phyloP scores from a whole-genome alignment of 1,140 invertebrate genomes.

The Chironomus striatipennis region DNA sequence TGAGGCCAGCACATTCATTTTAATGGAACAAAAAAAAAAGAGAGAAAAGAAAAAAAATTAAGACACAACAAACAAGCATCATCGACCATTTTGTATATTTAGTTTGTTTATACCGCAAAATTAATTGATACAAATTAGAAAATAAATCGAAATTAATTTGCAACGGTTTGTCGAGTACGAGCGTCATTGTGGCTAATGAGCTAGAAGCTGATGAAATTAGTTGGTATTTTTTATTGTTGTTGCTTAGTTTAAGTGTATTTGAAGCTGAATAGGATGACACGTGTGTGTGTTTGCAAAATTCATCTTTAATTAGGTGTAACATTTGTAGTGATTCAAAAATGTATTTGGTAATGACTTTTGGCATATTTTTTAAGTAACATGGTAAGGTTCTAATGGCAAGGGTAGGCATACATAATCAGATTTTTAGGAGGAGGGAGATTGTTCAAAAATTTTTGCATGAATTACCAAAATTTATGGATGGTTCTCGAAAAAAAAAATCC shows the following conservation, averaged over 20 bases:
- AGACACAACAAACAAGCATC: not conserved
- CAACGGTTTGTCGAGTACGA: not conserved
- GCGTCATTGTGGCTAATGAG: not conserved
- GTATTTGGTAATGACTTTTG: too few species aligned
- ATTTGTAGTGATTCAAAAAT: too few species aligned
- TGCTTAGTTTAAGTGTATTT: not conserved
- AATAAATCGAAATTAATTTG: conserved; percentile 23
- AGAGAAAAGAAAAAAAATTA: not conserved
- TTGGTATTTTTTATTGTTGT: not conserved
- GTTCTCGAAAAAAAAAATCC: too few species aligned
- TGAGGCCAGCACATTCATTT: not conserved
- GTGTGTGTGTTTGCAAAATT: too few species aligned
- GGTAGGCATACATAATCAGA: too few species aligned
- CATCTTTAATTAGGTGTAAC: too few species aligned
- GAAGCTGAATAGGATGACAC: too few species aligned
- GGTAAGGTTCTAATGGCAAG: too few species aligned
- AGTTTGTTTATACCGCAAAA: not conserved
- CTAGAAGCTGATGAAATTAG: not conserved
- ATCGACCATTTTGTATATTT: conserved; percentile 1
- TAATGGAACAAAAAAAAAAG: not conserved
- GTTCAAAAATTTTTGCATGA: too few species aligned
- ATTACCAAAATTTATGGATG: too few species aligned
- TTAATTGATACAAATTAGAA: conserved; percentile 18
- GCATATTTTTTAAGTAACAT: too few species aligned
- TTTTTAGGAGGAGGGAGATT: too few species aligned